These are phyloP conservation scores for Vireo griseus DNA, from an alignment of 2,797 vertebrate genomes.

Conservation along the genomic window DNA sequence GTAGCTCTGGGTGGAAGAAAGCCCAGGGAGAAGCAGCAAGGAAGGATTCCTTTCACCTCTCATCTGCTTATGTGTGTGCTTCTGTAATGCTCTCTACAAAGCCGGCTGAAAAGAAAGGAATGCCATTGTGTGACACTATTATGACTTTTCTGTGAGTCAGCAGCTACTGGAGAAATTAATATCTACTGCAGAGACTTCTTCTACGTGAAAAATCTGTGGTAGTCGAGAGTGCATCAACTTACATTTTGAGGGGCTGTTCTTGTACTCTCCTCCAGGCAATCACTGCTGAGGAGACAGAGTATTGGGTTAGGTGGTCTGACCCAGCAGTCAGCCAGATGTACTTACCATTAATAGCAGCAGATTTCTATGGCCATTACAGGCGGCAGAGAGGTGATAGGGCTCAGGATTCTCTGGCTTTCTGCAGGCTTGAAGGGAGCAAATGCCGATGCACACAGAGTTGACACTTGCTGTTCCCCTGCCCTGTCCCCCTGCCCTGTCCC, in stretches of 20 bases:
- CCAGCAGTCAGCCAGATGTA: not conserved
- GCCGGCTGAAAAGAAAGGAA: not conserved
- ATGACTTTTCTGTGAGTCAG: not conserved
- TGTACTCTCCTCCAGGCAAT: not conserved
- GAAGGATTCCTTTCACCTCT: not conserved
- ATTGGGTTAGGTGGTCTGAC: not conserved
- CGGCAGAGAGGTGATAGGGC: not conserved
- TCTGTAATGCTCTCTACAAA: not conserved
- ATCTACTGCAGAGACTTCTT: not conserved
- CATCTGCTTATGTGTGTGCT: not conserved
- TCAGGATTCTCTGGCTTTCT: not conserved
- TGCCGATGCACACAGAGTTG: not conserved
- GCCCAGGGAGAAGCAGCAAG: not conserved
- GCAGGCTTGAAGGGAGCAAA: not conserved
- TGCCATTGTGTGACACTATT: not conserved
- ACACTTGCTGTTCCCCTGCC: fast-evolving
- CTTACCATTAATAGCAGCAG: not conserved
- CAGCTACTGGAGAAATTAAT: not conserved
- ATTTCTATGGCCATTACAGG: not conserved
- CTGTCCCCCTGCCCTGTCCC: not conserved
- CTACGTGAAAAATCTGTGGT: not conserved
- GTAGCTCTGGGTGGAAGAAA: not conserved
- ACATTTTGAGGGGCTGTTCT: not conserved
- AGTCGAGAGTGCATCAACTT: not conserved
- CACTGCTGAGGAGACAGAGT: not conserved